Conservation (phyloP, 2,797 vertebrate genomes). For the Phalanger gymnotis region DNA sequence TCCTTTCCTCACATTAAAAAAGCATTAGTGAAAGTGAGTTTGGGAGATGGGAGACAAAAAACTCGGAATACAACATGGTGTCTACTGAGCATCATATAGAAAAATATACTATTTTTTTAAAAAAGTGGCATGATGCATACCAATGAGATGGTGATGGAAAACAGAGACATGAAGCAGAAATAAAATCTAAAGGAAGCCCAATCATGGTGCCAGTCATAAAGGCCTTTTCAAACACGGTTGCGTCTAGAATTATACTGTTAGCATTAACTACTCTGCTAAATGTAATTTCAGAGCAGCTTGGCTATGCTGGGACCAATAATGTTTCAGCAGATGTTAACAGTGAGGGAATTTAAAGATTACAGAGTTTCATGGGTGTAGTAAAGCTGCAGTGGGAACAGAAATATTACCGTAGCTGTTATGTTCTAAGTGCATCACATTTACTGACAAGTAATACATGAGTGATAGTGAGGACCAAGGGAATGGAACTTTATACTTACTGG, state of each 20-base stretch:
- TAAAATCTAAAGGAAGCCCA: conserved; percentile 60
- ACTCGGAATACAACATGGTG: background rate
- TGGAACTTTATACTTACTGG: conserved; percentile 88
- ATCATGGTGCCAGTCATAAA: conserved; percentile 68
- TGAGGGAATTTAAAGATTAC: conserved; percentile 97
- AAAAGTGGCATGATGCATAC: conserved; percentile 30
- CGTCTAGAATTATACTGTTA: conserved; percentile 87
- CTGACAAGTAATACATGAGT: conserved; percentile 89
- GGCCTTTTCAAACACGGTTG: conserved; percentile 85
- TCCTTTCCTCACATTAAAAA: conserved; percentile 59
- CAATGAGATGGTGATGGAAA: conserved; percentile 44
- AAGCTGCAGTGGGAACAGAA: conserved; percentile 94
- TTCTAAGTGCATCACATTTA: conserved; percentile 87
- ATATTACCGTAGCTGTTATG: conserved; percentile 89
- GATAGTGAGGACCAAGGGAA: conserved; percentile 87
- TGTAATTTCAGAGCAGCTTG: conserved; percentile 88
- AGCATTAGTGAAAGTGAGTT: conserved; percentile 60
- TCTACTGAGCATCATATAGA: conserved; percentile 49
- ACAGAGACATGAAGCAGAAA: conserved; percentile 47
- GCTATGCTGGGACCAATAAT: conserved; percentile 95
- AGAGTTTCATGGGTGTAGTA: conserved; percentile 94
- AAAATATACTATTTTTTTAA: conserved; percentile 35
- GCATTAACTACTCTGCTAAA: conserved; percentile 90
- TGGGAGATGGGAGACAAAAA: conserved; percentile 18
- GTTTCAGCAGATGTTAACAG: conserved; percentile 98